Percentiles rank a stretch among this genome's conserved stretches.
Evolutionary conservation across 1,140 invertebrate species (phyloP).

Genomic region (Drosophila neocordata): DNA sequence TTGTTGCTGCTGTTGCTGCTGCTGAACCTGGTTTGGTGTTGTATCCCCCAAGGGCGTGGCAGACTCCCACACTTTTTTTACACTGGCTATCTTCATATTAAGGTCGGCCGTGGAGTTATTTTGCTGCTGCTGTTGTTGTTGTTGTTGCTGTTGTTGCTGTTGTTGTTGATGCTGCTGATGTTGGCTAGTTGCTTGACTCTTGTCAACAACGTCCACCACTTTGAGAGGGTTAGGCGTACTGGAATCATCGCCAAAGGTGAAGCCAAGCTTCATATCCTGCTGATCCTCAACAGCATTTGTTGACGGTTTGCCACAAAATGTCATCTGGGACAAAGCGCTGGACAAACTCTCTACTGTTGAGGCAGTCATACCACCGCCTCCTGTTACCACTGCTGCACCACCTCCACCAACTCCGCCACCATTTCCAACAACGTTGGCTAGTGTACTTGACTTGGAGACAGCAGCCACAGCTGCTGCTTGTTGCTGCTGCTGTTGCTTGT

Average conservation of each 20-base stretch:
- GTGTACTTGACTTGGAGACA: conserved; percentile 38
- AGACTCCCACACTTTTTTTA: conserved; percentile 95
- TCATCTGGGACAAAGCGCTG: conserved; percentile 84
- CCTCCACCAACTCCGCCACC: conserved; percentile 19
- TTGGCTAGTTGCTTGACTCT: conserved; percentile 37
- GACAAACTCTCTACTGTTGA: conserved; percentile 69
- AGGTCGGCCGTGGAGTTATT: conserved; percentile 91
- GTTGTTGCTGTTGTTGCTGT: conserved; percentile 50
- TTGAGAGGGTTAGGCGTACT: conserved; percentile 39
- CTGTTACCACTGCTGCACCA: conserved; percentile 29
- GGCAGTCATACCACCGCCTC: conserved; percentile 14
- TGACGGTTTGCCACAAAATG: conserved; percentile 77
- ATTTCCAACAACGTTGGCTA: conserved; percentile 2
- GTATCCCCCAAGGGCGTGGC: conserved; percentile 83
- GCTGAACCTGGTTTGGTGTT: conserved; percentile 83
- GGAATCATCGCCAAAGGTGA: conserved; percentile 85
- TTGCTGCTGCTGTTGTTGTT: conserved; percentile 79
- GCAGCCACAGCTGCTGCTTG: conserved; percentile 42
- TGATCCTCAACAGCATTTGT: conserved; percentile 87
- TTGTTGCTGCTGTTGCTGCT: conserved; percentile 32
- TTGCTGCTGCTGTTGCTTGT: conserved; percentile 88
- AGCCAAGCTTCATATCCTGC: conserved; percentile 95
- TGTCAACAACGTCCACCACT: conserved; percentile 60
- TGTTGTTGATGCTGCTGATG: conserved; percentile 60
- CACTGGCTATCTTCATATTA: conserved; percentile 96